Conservation (phyloP, 2,888 invertebrate species). For the Diarsia rubi region DNA sequence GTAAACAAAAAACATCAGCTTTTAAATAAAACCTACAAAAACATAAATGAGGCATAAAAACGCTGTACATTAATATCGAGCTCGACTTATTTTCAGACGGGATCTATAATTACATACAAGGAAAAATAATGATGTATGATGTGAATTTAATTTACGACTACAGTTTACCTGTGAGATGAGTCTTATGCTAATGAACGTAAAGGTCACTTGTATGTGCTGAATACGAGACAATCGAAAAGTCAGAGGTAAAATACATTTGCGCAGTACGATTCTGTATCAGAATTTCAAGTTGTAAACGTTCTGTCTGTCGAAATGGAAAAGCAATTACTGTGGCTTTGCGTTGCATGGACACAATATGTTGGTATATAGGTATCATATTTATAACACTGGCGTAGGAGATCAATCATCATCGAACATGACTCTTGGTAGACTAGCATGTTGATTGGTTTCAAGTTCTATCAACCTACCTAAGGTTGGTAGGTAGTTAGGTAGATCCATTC, state of each 20-base stretch:
- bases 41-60: slow-evolving; percentile 20
- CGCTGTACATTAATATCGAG: slow-evolving; percentile 12
- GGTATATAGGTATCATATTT: not conserved
- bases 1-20: not conserved
- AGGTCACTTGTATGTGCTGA: not conserved
- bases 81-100: slow-evolving; percentile 16
- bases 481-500: too few species aligned
- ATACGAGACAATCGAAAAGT: not conserved
- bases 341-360: slow-evolving; percentile 31
- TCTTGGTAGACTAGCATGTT: slow-evolving; percentile 3
- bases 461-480: not conserved
- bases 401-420: slow-evolving; percentile 18
- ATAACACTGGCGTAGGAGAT: not conserved
- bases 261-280: not conserved
- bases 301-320: slow-evolving; percentile 11
- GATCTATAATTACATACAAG: slow-evolving; percentile 24
- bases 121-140: slow-evolving; percentile 16
- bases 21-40: slow-evolving; percentile 1
- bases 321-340: slow-evolving; percentile 20
- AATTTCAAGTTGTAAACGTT: not conserved
- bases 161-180: not conserved
- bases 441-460: not conserved
- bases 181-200: not conserved
- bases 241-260: not conserved
- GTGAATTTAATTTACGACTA: slow-evolving; percentile 13